These are phyloP conservation scores for Eristalis tenax DNA, from an alignment of 2,888 invertebrate species.

Conservation along the genomic window DNA sequence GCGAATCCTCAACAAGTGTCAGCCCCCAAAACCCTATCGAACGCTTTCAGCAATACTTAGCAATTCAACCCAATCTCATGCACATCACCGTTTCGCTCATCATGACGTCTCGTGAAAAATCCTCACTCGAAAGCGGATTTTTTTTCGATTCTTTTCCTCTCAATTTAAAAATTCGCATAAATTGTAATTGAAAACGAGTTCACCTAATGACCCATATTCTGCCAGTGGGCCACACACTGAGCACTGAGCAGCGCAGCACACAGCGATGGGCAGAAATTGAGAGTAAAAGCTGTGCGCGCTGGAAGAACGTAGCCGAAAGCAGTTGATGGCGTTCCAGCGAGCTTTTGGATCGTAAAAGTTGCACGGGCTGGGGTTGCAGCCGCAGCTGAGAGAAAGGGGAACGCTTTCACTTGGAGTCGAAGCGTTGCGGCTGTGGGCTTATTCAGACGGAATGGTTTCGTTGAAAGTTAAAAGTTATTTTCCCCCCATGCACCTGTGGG, in stretches of 20 bases:
- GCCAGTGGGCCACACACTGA: slow-evolving; percentile 32
- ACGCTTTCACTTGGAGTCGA: not conserved
- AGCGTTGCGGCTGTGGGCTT: not conserved
- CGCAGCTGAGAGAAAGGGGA: not conserved
- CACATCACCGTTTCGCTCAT: not conserved
- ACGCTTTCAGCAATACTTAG: not conserved
- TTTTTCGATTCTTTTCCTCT: not conserved
- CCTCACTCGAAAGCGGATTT: slow-evolving; percentile 4
- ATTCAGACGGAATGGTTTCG: not conserved
- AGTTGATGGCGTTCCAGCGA: not conserved
- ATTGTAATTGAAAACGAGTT: slow-evolving; percentile 56
- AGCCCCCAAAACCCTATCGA: not conserved
- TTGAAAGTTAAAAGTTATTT: not conserved
- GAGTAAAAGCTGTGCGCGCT: slow-evolving; percentile 37
- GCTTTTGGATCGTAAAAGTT: not conserved
- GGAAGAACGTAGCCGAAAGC: not conserved
- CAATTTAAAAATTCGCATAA: slow-evolving; percentile 52
- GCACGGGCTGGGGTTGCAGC: not conserved
- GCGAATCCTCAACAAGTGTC: slow-evolving; percentile 49
- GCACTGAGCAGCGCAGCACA: not conserved
- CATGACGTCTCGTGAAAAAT: slow-evolving; percentile 26
- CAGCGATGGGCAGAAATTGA: slow-evolving; percentile 46
- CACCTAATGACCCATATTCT: slow-evolving; percentile 67
- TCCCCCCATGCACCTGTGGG: not conserved
- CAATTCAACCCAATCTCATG: not conserved